Evolutionary conservation across 2,797 vertebrate genomes (phyloP).

Genomic region (Adelosebastes latens): DNA sequence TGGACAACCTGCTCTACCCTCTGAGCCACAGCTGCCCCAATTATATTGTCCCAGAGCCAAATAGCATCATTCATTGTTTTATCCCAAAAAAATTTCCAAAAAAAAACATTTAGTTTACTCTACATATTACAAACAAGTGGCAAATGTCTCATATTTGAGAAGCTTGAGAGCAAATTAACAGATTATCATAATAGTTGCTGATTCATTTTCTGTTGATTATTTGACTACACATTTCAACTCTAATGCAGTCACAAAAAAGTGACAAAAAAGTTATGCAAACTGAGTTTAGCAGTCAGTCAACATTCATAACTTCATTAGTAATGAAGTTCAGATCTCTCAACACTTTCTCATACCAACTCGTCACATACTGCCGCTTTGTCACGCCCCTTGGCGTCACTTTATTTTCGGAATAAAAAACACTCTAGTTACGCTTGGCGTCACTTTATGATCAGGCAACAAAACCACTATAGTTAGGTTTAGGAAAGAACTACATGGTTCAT

Average conservation of each 20-base stretch:
- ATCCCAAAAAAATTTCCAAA: too few relatives aligned
- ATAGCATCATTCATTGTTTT: not conserved
- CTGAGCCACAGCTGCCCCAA: too few relatives aligned
- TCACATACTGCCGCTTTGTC: rapidly evolving
- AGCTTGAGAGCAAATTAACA: not conserved
- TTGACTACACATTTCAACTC: not conserved
- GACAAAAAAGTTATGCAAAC: not conserved
- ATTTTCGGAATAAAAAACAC: too few relatives aligned
- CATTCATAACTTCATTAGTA: not conserved
- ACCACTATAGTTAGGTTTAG: too few relatives aligned
- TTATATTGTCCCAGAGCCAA: too few relatives aligned
- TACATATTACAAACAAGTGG: not conserved
- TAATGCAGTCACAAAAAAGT: not conserved
- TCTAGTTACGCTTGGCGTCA: too few relatives aligned
- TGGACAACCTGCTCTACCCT: too few relatives aligned
- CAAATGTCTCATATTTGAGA: not conserved
- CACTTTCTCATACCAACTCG: too few relatives aligned
- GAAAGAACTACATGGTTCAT: too few relatives aligned
- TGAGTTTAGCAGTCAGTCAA: not conserved
- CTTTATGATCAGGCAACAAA: too few relatives aligned
- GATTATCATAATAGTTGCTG: not conserved
- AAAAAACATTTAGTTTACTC: not conserved
- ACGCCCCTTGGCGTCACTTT: too few relatives aligned
- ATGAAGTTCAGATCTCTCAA: not conserved
- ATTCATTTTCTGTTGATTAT: not conserved